Evolutionary conservation across 2,797 vertebrate species (phyloP).

Genomic region (Alca torda): DNA sequence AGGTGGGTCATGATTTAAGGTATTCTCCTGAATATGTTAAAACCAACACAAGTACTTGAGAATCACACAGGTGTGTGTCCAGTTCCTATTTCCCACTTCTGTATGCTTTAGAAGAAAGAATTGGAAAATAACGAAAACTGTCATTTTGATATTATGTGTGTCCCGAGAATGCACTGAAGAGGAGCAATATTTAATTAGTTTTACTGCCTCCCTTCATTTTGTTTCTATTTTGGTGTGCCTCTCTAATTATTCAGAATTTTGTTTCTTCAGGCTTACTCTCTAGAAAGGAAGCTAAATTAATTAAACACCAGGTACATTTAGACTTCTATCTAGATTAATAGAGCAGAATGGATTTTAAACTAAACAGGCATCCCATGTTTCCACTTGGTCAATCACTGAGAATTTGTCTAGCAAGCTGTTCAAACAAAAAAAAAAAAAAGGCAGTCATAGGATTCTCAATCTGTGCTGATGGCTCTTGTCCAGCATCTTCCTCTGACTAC

Average conservation of each 20-base stretch:
- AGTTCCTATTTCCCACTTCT: background rate
- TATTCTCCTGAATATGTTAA: background rate
- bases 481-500: background rate
- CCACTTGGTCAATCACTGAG: background rate
- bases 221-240: background rate
- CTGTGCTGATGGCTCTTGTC: background rate
- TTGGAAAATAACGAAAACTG: background rate
- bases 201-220: background rate
- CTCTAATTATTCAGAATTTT: slow-evolving; percentile 15
- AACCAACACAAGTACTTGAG: background rate
- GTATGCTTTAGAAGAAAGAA: background rate
- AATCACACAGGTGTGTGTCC: background rate
- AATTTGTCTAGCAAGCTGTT: background rate
- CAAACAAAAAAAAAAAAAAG: background rate
- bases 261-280: background rate
- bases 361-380: background rate
- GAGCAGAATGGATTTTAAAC: slow-evolving; percentile 49
- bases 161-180: background rate
- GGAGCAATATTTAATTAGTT: slow-evolving; percentile 20
- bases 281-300: slow-evolving; percentile 4
- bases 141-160: background rate
- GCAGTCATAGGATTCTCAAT: background rate
- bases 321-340: slow-evolving; percentile 14
- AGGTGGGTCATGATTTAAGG: background rate
- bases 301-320: background rate